Evolutionary conservation across 2,113 vertebrate species (phyloP).

Genomic region (Trichechus manatus): DNA sequence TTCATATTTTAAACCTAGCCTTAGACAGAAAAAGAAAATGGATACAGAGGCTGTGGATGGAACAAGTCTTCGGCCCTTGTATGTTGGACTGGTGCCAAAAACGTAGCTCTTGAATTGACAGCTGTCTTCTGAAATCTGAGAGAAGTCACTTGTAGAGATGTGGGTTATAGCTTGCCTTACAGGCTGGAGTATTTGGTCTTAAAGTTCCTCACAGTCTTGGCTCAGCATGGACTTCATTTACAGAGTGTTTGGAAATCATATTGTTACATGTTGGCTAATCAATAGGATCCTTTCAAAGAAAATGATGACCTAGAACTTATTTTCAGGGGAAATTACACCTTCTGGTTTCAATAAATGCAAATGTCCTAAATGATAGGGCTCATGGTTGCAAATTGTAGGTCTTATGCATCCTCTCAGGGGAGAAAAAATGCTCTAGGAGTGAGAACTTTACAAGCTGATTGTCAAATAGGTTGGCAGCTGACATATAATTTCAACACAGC

Average conservation of each 20-base stretch:
- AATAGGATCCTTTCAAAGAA: background rate
- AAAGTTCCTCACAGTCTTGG: background rate
- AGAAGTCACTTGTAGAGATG: background rate
- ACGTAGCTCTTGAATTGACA: too few relatives aligned
- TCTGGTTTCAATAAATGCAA: constrained; percentile 25
- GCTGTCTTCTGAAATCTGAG: too few relatives aligned
- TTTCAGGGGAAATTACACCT: constrained; percentile 30
- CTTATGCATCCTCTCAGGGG: background rate
- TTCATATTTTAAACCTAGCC: background rate
- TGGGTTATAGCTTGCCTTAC: too few relatives aligned
- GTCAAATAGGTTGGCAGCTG: constrained; percentile 42
- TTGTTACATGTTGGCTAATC: background rate
- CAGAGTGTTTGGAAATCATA: background rate
- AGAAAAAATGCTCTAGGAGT: background rate
- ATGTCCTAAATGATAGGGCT: background rate
- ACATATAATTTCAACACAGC: constrained; percentile 34
- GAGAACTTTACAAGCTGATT: background rate
- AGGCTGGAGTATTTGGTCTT: too few relatives aligned
- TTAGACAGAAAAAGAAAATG: background rate
- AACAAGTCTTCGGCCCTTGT: background rate
- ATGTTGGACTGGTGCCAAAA: background rate
- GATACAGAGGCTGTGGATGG: background rate
- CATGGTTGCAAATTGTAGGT: background rate
- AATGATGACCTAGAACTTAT: background rate
- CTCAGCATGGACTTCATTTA: background rate